Evolutionary conservation across 2,888 invertebrate genomes (phyloP), one percentile per base, ranked within the genome.

Genomic region (Synergus itoensis): DNA sequence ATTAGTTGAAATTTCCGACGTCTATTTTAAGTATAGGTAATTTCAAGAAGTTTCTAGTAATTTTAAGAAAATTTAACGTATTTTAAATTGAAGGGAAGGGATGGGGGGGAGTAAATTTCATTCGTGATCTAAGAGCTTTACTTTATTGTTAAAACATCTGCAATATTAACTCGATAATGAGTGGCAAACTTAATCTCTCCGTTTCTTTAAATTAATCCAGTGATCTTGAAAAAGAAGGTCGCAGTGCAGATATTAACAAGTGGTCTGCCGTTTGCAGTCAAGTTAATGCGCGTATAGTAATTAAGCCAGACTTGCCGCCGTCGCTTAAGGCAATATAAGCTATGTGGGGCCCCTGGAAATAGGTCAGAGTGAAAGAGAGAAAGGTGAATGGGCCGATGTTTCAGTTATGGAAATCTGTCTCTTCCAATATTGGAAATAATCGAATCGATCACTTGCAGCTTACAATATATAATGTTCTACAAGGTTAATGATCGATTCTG

Each of bases 371-470:
- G 87, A 81, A 83, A 76, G 84, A 86, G 84, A 82, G 82, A 86
- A 84, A 88, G 89, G 89, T 86, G 89, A 89, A 89, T 83, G 89
- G 87, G 88, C 89, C 86, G 84, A 86, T 86, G 88, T 86, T 81
- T 43, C 43, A 18, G 80, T 77, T 60, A 60, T 60, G 60, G 21
- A 60, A 60, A 60, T 60, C 16, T 8, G 53, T 53, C 60, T 60
- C 60, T 60, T 60, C 21, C 21, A 18, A 60, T 60, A 60, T 60
- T 21, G 18, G 21, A 18, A 60, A 60, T 21, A 60, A 60, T 21
- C 60, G 21, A 60, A 60, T 60, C 60, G 60, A 60, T 60, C 60
- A 60, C 12, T n/a, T 60, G 18, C 21, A 60, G 21, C 21, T 11
- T n/a, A 12, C 53, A 53, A 53, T 53, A 53, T 53, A 53, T 3